phyloP scores from a whole-genome alignment of 2,888 invertebrate genomes.

The Andrena trimmerana region DNA sequence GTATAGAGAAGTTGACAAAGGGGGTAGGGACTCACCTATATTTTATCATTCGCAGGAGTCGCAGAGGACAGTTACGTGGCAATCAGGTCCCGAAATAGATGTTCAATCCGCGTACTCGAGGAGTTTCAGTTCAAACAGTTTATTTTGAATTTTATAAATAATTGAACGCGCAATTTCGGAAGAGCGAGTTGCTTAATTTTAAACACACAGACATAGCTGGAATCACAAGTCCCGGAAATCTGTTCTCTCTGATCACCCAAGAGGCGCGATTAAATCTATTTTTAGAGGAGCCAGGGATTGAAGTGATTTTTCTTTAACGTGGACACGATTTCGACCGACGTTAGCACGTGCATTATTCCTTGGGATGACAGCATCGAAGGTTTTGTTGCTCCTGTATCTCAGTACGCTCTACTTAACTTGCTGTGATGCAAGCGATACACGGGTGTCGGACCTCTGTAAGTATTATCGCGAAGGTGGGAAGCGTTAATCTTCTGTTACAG shows the following conservation, averaged over 20 bases:
- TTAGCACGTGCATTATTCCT: conserved; percentile 16
- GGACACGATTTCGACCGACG: conserved; percentile 36
- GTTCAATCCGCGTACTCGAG: not conserved
- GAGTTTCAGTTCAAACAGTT: not conserved
- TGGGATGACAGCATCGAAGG: conserved; percentile 48
- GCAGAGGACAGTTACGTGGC: conserved; percentile 40
- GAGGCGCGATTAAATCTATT: conserved; percentile 48
- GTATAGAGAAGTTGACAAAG: conserved; percentile 13
- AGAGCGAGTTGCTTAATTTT: not conserved
- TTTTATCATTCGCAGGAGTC: conserved; percentile 40
- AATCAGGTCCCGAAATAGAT: conserved; percentile 27
- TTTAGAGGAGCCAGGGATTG: conserved; percentile 29
- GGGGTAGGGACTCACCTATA: conserved; percentile 49
- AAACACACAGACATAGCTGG: no score
- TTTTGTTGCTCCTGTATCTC: conserved; percentile 57
- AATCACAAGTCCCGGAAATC: no score
- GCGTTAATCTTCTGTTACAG: not conserved
- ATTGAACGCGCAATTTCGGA: not conserved
- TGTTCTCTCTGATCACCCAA: no score
- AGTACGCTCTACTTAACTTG: conserved; percentile 57
- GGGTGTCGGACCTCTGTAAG: conserved; percentile 56
- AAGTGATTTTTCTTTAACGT: not conserved
- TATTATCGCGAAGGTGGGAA: conserved; percentile 14
- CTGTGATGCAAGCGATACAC: conserved; percentile 48
- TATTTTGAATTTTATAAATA: not conserved